Conservation (phyloP, 2,797 vertebrate species). For the Eospalax fontanierii region DNA sequence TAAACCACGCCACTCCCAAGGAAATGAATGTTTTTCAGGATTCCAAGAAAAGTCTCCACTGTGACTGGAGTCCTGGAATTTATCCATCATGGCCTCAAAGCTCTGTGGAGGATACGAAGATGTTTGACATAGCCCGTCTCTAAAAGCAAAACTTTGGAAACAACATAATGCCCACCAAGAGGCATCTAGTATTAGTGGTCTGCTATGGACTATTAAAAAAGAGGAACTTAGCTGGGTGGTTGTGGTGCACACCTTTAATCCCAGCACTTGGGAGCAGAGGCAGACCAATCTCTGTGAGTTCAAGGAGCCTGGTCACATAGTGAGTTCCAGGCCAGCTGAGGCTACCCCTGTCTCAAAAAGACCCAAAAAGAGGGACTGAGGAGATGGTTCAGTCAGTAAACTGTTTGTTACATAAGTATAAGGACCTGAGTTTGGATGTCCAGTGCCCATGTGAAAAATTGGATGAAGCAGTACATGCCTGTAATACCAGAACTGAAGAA, state of each 20-base stretch:
- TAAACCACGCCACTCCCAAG: background rate
- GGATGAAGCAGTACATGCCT: background rate
- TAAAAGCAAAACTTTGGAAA: background rate
- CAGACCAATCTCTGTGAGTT: no score
- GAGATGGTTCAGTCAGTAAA: no score
- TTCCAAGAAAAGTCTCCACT: conserved; percentile 16
- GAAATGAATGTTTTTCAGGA: conserved; percentile 36
- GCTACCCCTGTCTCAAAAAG: no score
- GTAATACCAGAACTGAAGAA: background rate
- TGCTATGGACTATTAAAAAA: background rate
- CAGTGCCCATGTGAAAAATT: background rate
- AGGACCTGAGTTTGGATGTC: no score
- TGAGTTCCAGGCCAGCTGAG: no score
- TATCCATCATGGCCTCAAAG: background rate
- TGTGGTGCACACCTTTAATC: no score
- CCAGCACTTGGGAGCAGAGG: no score
- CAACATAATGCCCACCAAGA: background rate
- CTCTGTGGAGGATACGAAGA: background rate
- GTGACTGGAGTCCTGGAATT: background rate
- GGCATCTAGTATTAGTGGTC: background rate
- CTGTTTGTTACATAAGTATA: no score
- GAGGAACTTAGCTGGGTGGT: background rate
- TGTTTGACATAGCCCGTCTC: background rate
- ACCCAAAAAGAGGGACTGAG: no score
- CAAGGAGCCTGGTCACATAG: no score